Evolutionary conservation across 1,140 invertebrate genomes (phyloP).

Genomic region (Octopus sinensis): DNA sequence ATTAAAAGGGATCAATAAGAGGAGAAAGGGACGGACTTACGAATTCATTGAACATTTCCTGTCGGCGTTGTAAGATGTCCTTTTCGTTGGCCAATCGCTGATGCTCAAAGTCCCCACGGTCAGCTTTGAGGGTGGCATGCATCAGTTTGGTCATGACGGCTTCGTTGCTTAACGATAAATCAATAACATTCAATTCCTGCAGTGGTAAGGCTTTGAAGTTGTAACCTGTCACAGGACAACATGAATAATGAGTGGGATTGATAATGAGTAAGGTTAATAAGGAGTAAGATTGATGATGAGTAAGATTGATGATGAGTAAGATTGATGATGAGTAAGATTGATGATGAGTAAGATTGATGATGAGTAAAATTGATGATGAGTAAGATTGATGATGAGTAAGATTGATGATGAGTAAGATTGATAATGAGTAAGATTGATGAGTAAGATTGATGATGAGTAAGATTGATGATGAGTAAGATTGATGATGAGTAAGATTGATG

Average conservation of each 20-base stretch:
- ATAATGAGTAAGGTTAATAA: background rate
- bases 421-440: too few species aligned
- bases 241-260: background rate
- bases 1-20: too few species aligned
- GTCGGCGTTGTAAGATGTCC: constrained; percentile 51
- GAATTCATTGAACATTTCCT: constrained; percentile 47
- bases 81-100: constrained; percentile 52
- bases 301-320: too few species aligned
- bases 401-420: too few species aligned
- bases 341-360: too few species aligned
- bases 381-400: too few species aligned
- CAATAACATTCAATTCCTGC: constrained; percentile 50
- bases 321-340: too few species aligned
- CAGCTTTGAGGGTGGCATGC: constrained; percentile 50
- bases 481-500: too few species aligned
- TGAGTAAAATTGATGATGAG: too few species aligned
- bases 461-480: too few species aligned
- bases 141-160: constrained; percentile 49
- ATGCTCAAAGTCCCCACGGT: constrained; percentile 53
- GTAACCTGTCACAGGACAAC: constrained; percentile 38
- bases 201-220: constrained; percentile 45
- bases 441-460: too few species aligned
- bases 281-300: too few species aligned
- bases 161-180: constrained; percentile 53
- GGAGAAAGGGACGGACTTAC: constrained; percentile 35